phyloP scores from a whole-genome alignment of 1,140 invertebrate genomes.

The Macrobrachium rosenbergii region DNA sequence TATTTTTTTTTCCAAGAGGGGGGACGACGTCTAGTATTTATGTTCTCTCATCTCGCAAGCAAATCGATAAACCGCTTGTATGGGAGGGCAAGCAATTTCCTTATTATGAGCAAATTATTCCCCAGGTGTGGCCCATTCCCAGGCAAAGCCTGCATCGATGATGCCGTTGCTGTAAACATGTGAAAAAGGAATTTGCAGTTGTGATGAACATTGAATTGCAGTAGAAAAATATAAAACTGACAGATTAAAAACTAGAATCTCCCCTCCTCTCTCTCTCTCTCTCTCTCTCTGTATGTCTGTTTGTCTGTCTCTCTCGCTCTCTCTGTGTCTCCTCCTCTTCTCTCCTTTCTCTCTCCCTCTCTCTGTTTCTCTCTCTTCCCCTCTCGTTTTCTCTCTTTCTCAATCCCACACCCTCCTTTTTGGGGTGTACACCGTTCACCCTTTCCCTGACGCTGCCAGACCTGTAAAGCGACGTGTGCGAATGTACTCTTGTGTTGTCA shows the following conservation, averaged over 20 bases:
- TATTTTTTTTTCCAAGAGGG: no score
- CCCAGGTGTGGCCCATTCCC: no score
- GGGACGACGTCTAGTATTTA: neutral
- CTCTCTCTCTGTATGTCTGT: constrained; percentile 47
- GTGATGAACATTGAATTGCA: constrained; percentile 51
- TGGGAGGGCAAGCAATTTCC: neutral
- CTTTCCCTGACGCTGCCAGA: constrained; percentile 54
- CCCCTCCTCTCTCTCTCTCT: constrained; percentile 50
- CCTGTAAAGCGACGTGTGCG: constrained; percentile 14
- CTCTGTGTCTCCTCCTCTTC: constrained; percentile 24
- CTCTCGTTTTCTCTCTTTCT: neutral
- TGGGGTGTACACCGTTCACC: constrained; percentile 35
- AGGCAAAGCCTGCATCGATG: neutral
- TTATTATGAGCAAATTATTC: no score
- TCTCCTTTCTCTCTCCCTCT: constrained; percentile 12
- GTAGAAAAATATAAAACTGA: constrained; percentile 57
- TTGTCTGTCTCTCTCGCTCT: constrained; percentile 36
- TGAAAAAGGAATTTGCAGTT: constrained; percentile 35
- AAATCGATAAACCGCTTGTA: constrained; percentile 45
- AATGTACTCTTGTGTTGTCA: neutral
- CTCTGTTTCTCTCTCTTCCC: constrained; percentile 3
- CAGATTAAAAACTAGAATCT: constrained; percentile 58
- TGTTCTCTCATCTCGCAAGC: constrained; percentile 4
- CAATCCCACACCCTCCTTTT: constrained; percentile 42
- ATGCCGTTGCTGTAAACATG: constrained; percentile 28